Evolutionary conservation across 2,113 vertebrate genomes (phyloP), one percentile per base, ranked within the genome.

Genomic region (Naja naja): DNA sequence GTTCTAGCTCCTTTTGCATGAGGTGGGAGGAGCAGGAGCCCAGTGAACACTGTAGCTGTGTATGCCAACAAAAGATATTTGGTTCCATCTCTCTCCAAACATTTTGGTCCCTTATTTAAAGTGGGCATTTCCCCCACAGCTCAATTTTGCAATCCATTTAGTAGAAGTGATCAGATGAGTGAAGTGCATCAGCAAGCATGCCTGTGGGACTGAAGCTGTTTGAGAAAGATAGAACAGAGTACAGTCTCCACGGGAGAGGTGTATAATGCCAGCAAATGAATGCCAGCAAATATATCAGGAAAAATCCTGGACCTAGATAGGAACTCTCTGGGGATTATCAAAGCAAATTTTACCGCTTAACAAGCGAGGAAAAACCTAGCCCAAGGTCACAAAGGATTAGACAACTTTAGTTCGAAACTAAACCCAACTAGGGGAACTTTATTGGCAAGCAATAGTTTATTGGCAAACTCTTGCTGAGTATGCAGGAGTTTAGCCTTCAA

Each of bases 191-290:
- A 94, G 86, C 89, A 88, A 89, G 94, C 93, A 49, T 60, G 81
- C 93, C 89, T 87, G 30, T 91, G 90, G 91, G 94, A 94, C 18
- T 91, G 87, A 96, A 94, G 52, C 54, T 95, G 91, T 89, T 95
- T 45, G 89, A 90, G 87, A 89, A 93, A 96, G 96, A 91, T 95
- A 95, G 45, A 93, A 87, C 2, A 92, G 22, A 95, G n/a, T 90
- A 81, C 88, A 89, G 39, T 27, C 91, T 91, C 93, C 74, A 8
- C 49, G 30, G 58, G 95, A 91, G 5, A n/a, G 60, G 0, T 39
- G 92, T 64, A 93, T 9, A 7, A 8, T 96, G 87, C 90, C 91
- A 92, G 89, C 54, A 89, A 87, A 60, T 94, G 14, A 90, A 64
- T 93, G 90, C 85, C 92, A 95, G 89, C 52, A 87, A n/a, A 58